Conservation (phyloP, 2,797 vertebrate species). For the Smutsia temminckii region DNA sequence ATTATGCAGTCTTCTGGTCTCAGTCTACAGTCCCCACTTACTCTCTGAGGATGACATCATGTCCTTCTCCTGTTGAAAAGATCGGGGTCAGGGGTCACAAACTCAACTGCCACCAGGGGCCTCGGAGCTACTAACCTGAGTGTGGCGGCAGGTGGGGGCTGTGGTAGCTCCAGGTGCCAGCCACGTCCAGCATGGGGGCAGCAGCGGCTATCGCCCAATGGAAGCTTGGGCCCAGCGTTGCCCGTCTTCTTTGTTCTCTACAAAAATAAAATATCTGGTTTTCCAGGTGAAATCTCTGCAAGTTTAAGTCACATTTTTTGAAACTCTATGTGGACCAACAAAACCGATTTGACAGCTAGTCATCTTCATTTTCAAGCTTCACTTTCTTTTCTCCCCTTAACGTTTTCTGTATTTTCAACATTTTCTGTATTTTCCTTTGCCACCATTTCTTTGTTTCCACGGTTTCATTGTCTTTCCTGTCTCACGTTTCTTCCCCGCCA, state of each 20-base stretch:
- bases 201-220: no score
- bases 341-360: background rate
- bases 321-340: background rate
- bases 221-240: background rate
- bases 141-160: background rate
- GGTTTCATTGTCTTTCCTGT: background rate
- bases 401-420: background rate
- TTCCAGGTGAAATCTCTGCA: background rate
- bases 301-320: background rate
- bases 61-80: background rate
- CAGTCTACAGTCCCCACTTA: background rate
- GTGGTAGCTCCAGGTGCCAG: background rate
- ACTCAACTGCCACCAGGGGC: background rate
- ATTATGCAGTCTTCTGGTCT: background rate
- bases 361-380: background rate
- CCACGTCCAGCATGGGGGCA: accelerated
- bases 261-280: background rate
- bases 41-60: slow-evolving; percentile 24
- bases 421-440: background rate
- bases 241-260: background rate
- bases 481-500: background rate
- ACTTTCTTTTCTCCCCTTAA: background rate
- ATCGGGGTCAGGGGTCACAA: background rate
- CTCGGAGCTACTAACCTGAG: background rate
- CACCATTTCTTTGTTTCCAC: background rate